Evolutionary conservation across 1,140 invertebrate species (phyloP), one percentile per base, ranked within the genome.

Genomic region (Philopotamus ludificatus): DNA sequence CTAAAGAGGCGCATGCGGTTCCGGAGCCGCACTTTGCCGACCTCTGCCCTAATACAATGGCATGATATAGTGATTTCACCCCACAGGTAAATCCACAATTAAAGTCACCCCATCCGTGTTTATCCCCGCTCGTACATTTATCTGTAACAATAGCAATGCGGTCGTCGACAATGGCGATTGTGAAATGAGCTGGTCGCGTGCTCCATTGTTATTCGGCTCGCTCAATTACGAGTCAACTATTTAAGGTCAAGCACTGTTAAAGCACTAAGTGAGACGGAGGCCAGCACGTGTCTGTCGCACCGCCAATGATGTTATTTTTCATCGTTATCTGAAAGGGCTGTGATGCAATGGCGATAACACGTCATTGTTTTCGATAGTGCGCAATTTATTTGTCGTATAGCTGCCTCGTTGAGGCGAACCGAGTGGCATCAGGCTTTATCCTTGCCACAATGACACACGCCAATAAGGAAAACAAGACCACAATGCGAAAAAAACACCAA

Each of bases 321-420:
- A 34, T 7, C 28, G 28, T 7, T 4, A 34, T 12, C 4, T 34
- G 28, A 44, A 47, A 61, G 23, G 12, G 22, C n/a, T 42, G 54
- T 47, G 18, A 39, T 59, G n/a, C n/a, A n/a, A 60, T 65, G 25
- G 26, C 51, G 10, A 25, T n/a, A 26, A 63, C 49, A 63, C 26
- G 22, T n/a, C n/a, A n/a, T n/a, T 26, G 34, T 21, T 42, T 23
- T 28, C 54, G 42, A 20, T 3, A 21, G 54, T 54, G n/a, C 42
- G 63, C 61, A 57, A 20, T 63, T 63, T 41, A 55, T 65, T 65
- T 65, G 58, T 54, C 63, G 63, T 65, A 65, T 59, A 65, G 26
- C 55, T 10, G 62, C 18, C 12, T 34, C 22, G 16, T 23, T 53
- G n/a, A 57, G 10, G 28, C 39, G 42, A n/a, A 3, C 15, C 57